Base-by-base conservation (phyloP, 2,113 vertebrate genomes). In the Syrrhaptes paradoxus region DNA sequence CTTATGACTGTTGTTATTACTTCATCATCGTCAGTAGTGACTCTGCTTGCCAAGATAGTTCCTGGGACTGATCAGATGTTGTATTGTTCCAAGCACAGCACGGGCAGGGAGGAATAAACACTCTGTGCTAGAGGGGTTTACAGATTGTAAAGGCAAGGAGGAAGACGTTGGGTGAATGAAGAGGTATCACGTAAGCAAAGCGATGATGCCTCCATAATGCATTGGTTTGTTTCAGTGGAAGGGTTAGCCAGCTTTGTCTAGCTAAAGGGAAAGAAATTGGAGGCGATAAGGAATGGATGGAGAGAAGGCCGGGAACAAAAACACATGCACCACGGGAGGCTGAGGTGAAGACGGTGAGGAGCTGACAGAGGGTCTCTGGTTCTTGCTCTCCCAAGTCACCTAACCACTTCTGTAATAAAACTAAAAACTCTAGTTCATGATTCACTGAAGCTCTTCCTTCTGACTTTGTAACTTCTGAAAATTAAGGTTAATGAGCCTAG, bases 251-350 rank as follows among this genome's bases (percentile, higher is more conserved):
- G 38, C 51, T 87, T 45, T 48, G 46, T 43, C n/a, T 43, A 32
- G 51, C 41, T 79, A n/a, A 15, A 21, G 61, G 70, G 24, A 38
- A 75, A 38, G 34, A 85, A 88, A 15, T 4, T 32, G 25, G 28
- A 82, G 41, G 24, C 22, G 41, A 11, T 34, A 9, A 84, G 16
- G 41, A n/a, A 24, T 1, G 0, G 22, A 31, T 36, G 52, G 38
- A 70, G 77, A 59, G 38, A 74, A 66, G 31, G 6, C 54, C 36
- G 55, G 24, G 22, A 7, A 26, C 24, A 49, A 58, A 68, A 28
- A 7, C 4, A 1, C 0, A 0, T 12, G 34, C 1, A 0, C 0
- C 0, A 79, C 61, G n/a, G 31, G 54, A 68, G 17, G 26, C 45
- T 19, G 41, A 83, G 38, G 52, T 71, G 68, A 38, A 77, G 38